Percentiles rank a stretch among this genome's conserved stretches.
These are phyloP conservation scores for Calameuta idolon DNA, from an alignment of 2,888 invertebrate genomes.

Conservation along the genomic window DNA sequence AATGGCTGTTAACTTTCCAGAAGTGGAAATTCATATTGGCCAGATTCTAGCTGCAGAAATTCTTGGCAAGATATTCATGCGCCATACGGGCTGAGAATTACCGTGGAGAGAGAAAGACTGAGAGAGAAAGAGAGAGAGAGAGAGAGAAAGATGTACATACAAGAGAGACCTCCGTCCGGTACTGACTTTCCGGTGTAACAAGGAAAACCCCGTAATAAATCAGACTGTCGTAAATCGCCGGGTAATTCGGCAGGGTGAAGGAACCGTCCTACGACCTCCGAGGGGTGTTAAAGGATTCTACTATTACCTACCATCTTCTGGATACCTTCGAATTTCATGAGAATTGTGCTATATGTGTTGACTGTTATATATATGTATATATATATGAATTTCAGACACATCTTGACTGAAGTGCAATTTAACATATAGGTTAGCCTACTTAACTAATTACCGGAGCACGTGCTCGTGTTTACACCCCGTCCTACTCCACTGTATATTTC, in stretches of 20 bases:
- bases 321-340: neutral
- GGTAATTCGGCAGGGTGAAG: conserved; percentile 37
- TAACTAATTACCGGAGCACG: conserved; percentile 45
- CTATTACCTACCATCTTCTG: neutral
- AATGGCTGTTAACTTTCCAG: neutral
- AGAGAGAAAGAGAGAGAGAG: too few relatives aligned
- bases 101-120: neutral
- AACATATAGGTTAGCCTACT: conserved; percentile 36
- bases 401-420: conserved; percentile 8
- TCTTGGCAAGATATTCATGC: neutral
- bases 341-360: neutral
- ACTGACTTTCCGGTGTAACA: neutral
- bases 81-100: neutral
- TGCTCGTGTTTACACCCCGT: conserved; percentile 42
- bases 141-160: neutral
- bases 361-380: too few relatives aligned
- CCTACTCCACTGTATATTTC: neutral
- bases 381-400: neutral
- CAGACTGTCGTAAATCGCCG: conserved; percentile 45
- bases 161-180: neutral
- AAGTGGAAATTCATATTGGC: neutral
- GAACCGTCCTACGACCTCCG: neutral
- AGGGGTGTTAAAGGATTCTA: neutral
- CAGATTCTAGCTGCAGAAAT: neutral
- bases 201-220: conserved; percentile 40